Base-by-base conservation (phyloP, 1,140 invertebrate species). In the Nasonia giraulti region DNA sequence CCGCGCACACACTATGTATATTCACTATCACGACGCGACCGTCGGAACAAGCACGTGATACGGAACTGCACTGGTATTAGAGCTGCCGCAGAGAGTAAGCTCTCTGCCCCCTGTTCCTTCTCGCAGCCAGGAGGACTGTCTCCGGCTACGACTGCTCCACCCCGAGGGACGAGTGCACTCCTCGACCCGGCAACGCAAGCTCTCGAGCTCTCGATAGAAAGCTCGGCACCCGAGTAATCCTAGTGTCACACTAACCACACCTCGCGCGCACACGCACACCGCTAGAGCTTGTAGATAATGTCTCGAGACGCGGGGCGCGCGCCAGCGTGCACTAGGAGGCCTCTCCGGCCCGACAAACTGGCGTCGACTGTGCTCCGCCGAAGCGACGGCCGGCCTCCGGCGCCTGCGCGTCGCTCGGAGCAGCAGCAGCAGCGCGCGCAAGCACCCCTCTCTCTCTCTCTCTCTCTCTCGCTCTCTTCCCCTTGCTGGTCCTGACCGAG, bases 341-440 rank as follows among this genome's bases (percentile, higher is more conserved):
- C 50, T 87, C 90, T 92, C 90, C 90, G 89, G 91, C 90, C 91
- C 91, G 92, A 92, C 91, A 89, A 90, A 93, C 92, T 93, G 92
- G 90, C 90, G 89, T 90, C 89, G 87, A 87, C 85, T 87, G 88
- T 50, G 55, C 50, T 85, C 73, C 17, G 33, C n/a, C n/a, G 27
- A 31, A 79, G 23, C 0, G 27, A 5, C 6, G 6, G 11, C 6
- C 3, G 44, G 17, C 1, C 20, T 62, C 14, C 6, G 33, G 77
- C 83, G 83, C 77, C 23, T 84, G 83, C 77, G 83, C 68, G 11
- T n/a, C 47, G 75, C 20, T 11, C 12, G 12, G 37, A 20, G 12
- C 31, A 31, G 74, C 33, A 31, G 74, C 33, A 20, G 31, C 12
- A 31, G 31, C 20, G 74, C 74, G 74, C 74, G 31, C 74, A 75